phyloP scores from a whole-genome alignment of 2,888 invertebrate species.

The Apotomis capreana region DNA sequence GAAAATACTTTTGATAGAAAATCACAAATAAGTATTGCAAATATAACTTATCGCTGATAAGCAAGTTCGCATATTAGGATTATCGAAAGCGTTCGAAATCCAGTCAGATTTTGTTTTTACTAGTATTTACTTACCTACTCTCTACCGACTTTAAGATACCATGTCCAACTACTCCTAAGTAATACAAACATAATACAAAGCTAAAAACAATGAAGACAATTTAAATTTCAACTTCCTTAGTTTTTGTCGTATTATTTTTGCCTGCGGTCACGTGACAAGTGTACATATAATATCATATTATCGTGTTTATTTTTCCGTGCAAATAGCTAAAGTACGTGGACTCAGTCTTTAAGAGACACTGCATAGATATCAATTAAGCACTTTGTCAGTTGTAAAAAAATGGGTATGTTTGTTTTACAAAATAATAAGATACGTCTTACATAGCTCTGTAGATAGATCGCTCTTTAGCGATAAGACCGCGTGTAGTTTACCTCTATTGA shows the following conservation, averaged over 20 bases:
- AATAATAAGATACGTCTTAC: neutral
- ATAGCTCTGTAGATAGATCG: neutral
- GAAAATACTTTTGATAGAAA: neutral
- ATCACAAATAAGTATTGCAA: neutral
- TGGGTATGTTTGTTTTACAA: neutral
- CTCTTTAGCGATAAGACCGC: no score
- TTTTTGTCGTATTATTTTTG: slow-evolving; percentile 52
- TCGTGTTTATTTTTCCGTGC: slow-evolving; percentile 24
- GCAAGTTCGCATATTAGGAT: neutral
- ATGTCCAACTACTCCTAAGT: no score
- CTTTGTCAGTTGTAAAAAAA: neutral
- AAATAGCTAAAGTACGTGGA: slow-evolving; percentile 1
- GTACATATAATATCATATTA: slow-evolving; percentile 14
- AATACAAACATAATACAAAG: neutral
- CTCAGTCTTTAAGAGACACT: neutral
- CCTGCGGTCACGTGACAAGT: slow-evolving; percentile 46
- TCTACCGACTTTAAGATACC: no score
- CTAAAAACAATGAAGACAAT: slow-evolving; percentile 14
- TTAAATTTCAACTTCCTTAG: slow-evolving; percentile 50
- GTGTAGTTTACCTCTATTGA: no score
- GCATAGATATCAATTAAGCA: neutral
- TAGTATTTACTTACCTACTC: no score
- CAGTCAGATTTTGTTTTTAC: neutral
- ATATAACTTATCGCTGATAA: neutral
- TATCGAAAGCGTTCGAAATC: neutral